Evolutionary conservation across 2,888 invertebrate species (phyloP), one percentile per base, ranked within the genome.

Genomic region (Anthrax anthrax): DNA sequence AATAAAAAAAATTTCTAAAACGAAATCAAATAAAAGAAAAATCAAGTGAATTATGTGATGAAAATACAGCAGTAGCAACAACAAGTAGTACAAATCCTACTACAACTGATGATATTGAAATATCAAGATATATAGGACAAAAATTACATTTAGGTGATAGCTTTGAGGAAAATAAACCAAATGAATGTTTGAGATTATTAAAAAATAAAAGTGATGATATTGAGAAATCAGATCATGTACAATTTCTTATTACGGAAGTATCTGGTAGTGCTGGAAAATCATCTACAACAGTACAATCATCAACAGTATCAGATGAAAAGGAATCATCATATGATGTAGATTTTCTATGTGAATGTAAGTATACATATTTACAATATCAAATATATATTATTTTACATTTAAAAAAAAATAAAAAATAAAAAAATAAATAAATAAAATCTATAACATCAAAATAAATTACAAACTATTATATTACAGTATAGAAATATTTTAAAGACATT

Each of bases 201-300:
- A 66, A 67, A 51, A 67, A 65, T 52, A 66, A 65, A 52, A 66
- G 66, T 47, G 67, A 67, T 53, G 67, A 67, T 56, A 65, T 65
- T 54, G 68, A 68, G 55, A 61, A 64, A 43, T 84, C 84, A 51
- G 91, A 91, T 65, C 92, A 95, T 63, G 86, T 90, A 1, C 89
- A 90, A 69, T 95, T 92, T 66, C 75, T 90, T 48, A 94, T 94
- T 60, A 88, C 87, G 2, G 90, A 91, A 65, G 81, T 80, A 42
- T 80, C 81, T 0, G 80, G 57, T 8, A 17, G 2, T 16, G n/a
- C 9, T 14, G 8, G 16, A 5, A 27, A 17, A 17, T 78, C 81
- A 1, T 80, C 80, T 67, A 80, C 81, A 46, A 75, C 81, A 39
- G n/a, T n/a, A n/a, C 50, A 55, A 36, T 51, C 55, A 18, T n/a